Evolutionary conservation across 92 coral and sea anemone species (phyloP).

Genomic region (Parazoanthus darwini): DNA sequence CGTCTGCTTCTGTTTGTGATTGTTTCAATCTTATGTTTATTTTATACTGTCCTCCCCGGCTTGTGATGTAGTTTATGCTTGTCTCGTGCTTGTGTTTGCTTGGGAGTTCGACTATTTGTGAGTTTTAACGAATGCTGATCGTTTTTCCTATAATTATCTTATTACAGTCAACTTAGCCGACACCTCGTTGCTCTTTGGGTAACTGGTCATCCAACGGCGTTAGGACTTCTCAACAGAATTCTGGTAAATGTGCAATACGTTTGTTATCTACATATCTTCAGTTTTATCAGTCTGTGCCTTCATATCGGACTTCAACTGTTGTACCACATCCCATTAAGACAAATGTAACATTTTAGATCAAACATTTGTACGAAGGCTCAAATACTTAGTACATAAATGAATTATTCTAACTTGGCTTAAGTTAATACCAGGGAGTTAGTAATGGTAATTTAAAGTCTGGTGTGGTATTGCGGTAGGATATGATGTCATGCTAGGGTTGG

Average conservation of each 20-base stretch:
- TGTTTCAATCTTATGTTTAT: too few species aligned
- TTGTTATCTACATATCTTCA: neutral
- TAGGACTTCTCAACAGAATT: conserved; percentile 88
- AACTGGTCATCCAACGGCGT: conserved; percentile 98
- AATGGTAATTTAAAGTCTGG: too few species aligned
- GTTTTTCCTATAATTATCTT: neutral
- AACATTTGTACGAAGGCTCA: too few species aligned
- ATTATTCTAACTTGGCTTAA: too few species aligned
- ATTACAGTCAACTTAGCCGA: conserved; percentile 86
- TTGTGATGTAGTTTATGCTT: too few species aligned
- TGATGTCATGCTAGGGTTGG: too few species aligned
- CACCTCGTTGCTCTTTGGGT: conserved; percentile 97
- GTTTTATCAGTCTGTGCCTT: neutral
- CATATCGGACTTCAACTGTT: neutral
- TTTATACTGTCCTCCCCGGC: too few species aligned
- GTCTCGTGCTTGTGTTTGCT: too few species aligned
- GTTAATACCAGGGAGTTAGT: neutral
- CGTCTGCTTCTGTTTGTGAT: too few species aligned
- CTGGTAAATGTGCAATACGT: conserved; percentile 53
- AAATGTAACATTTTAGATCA: too few species aligned
- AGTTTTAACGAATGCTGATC: neutral
- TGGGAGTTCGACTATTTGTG: neutral
- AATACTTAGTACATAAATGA: too few species aligned
- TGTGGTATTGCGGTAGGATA: too few species aligned
- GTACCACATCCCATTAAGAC: neutral